phyloP scores from a whole-genome alignment of 2,888 invertebrate species.

The Periphyllus acericola region DNA sequence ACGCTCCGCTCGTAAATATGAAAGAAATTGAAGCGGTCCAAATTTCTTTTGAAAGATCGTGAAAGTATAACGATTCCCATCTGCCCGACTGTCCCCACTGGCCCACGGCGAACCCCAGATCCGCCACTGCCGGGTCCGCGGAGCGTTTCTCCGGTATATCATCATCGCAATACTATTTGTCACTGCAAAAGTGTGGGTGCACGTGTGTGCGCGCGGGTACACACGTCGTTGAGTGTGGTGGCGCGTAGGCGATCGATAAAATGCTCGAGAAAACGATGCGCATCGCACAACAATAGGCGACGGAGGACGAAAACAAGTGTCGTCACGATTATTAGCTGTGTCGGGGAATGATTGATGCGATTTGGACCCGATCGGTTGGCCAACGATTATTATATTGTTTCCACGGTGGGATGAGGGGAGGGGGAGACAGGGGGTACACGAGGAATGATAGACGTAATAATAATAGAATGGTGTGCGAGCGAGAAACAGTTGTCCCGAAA shows the following conservation, averaged over 20 bases:
- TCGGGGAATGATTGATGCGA: slow-evolving; percentile 26
- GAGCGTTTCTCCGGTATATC: too few relatives aligned
- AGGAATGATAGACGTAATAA: slow-evolving; percentile 4
- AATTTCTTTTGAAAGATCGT: too few relatives aligned
- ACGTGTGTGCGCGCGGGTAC: neutral
- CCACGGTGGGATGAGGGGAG: too few relatives aligned
- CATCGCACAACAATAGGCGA: neutral
- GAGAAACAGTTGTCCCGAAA: neutral
- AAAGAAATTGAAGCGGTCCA: too few relatives aligned
- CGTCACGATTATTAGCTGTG: slow-evolving; percentile 4
- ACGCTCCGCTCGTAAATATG: too few relatives aligned
- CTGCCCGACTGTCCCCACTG: too few relatives aligned
- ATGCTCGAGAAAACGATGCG: neutral
- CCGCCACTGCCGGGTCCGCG: too few relatives aligned
- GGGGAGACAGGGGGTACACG: neutral
- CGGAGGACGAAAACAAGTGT: neutral
- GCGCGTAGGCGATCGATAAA: neutral
- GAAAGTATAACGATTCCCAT: too few relatives aligned
- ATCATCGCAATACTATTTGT: neutral
- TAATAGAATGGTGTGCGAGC: neutral
- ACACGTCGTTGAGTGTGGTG: neutral
- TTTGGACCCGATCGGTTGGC: neutral
- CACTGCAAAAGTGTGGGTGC: neutral
- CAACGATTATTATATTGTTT: slow-evolving; percentile 19
- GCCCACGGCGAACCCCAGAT: too few relatives aligned